Evolutionary conservation across 2,888 invertebrate genomes (phyloP).

Genomic region (Noctua pronuba): DNA sequence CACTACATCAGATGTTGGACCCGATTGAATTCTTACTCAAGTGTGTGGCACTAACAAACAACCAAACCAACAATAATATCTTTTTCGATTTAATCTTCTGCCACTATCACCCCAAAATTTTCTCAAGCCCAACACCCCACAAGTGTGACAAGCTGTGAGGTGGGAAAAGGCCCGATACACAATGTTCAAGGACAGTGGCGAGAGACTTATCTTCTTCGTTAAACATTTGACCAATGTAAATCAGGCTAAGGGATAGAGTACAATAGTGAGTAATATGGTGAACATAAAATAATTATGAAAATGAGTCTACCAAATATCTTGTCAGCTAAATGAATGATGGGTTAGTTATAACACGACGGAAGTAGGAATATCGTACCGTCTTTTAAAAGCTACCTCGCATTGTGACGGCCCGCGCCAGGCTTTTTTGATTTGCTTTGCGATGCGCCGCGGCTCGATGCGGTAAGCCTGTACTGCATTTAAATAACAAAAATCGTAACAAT

Average conservation of each 20-base stretch:
- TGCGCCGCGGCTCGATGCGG: slow-evolving; percentile 4
- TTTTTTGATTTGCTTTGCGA: slow-evolving; percentile 35
- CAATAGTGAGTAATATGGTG: neutral
- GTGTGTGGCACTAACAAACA: neutral
- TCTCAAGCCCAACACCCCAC: neutral
- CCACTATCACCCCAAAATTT: neutral
- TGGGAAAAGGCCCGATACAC: neutral
- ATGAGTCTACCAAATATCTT: slow-evolving; percentile 1
- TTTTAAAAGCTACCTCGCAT: slow-evolving; percentile 34
- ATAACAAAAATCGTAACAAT: slow-evolving; percentile 22
- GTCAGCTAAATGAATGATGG: neutral
- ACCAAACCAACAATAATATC: no score
- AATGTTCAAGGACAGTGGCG: neutral
- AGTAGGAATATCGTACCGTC: slow-evolving; percentile 25
- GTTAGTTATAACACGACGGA: neutral
- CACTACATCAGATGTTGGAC: neutral
- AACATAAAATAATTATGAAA: neutral
- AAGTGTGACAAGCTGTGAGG: neutral
- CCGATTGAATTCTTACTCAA: no score
- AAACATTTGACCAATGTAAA: neutral
- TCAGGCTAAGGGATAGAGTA: neutral
- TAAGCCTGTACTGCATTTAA: slow-evolving; percentile 34
- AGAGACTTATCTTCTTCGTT: neutral
- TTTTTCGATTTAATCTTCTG: neutral
- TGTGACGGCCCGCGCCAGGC: neutral